Conservation (phyloP, 2,113 vertebrate species). For the Sorex araneus region DNA sequence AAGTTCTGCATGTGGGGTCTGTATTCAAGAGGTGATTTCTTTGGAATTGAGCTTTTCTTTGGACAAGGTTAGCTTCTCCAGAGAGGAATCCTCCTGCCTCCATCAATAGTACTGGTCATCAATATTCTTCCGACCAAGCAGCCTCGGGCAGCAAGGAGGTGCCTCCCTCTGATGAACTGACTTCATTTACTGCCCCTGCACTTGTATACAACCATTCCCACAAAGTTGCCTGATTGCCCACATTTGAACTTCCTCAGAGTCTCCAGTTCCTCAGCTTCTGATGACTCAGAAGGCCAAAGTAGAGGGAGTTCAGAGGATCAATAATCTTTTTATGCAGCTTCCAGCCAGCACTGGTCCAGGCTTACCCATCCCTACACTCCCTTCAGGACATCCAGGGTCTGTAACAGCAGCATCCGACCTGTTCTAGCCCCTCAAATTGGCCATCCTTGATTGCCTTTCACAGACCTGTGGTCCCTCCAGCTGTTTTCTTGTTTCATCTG, state of each 20-base stretch:
- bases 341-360: neutral
- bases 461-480: neutral
- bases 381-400: neutral
- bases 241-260: neutral
- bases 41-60: conserved; percentile 26
- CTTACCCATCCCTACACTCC: neutral
- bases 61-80: neutral
- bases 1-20: neutral
- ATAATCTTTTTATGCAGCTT: neutral
- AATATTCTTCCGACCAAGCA: neutral
- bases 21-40: conserved; percentile 27
- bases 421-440: neutral
- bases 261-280: neutral
- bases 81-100: neutral
- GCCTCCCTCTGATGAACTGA: neutral
- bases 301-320: neutral
- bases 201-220: neutral
- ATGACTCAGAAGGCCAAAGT: neutral
- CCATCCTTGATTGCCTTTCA: neutral
- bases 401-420: neutral
- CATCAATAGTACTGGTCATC: neutral
- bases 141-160: neutral
- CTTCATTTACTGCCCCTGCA: neutral
- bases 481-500: neutral
- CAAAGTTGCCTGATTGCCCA: neutral